A percentile compares a stretch with the other conserved stretches of the same genome.
These are phyloP conservation scores for Furnarius figulus DNA, from an alignment of 2,113 vertebrate species.

Conservation along the genomic window DNA sequence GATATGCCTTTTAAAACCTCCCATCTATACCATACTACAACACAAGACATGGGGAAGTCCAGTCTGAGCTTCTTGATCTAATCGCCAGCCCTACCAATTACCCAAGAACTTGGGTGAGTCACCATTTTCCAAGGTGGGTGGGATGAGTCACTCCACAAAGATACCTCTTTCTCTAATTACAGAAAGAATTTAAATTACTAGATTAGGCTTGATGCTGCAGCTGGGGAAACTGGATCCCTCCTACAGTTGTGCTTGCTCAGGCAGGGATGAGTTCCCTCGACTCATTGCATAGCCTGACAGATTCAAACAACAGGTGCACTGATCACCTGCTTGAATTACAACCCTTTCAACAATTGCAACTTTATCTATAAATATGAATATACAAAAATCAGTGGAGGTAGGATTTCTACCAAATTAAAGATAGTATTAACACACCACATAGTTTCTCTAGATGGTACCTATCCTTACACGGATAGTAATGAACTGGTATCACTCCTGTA, in stretches of 20 bases:
- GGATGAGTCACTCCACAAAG: slow-evolving; percentile 10
- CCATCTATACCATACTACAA: background rate
- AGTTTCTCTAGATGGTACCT: background rate
- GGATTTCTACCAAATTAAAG: background rate
- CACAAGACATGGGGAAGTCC: background rate
- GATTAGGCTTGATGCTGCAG: background rate
- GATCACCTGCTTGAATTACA: background rate
- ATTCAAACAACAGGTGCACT: background rate
- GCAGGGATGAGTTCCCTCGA: background rate
- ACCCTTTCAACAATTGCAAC: background rate
- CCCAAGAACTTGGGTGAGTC: background rate
- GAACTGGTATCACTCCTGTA: background rate
- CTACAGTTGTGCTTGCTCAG: background rate
- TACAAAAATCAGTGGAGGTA: background rate
- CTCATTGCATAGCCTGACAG: background rate
- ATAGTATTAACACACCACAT: background rate
- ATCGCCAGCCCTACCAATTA: background rate
- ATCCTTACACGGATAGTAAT: background rate
- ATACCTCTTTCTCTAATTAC: background rate
- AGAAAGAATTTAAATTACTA: background rate
- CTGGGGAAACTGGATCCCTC: background rate
- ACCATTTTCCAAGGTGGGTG: slow-evolving; percentile 14
- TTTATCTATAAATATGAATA: background rate
- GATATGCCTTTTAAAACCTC: background rate
- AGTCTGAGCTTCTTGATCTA: background rate